A percentile compares a stretch with the other conserved stretches of the same genome.
phyloP scores from a whole-genome alignment of 2,797 vertebrate species.

The Luscinia luscinia region DNA sequence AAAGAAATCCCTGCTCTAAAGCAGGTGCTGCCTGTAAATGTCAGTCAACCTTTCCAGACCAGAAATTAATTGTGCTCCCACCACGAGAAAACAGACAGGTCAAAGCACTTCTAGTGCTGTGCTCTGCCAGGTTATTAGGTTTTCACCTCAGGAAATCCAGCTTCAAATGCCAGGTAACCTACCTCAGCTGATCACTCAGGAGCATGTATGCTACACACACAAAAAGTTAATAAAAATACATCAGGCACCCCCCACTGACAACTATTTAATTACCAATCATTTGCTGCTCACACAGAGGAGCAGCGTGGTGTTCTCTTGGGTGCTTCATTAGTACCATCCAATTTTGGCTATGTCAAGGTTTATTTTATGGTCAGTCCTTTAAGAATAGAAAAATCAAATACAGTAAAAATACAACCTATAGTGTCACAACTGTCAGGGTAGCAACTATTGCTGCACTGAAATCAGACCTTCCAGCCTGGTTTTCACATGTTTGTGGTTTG shows the following conservation, averaged over 20 bases:
- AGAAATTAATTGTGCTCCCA: constrained; percentile 19
- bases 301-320: not conserved
- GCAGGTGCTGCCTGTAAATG: not conserved
- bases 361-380: constrained; percentile 33
- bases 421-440: not conserved
- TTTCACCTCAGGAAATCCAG: constrained; percentile 45
- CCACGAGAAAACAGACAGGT: not conserved
- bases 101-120: not conserved
- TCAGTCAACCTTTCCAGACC: not conserved
- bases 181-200: not conserved
- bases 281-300: not conserved
- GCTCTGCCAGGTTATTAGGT: constrained; percentile 7
- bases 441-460: not conserved
- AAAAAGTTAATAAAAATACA: constrained; percentile 26
- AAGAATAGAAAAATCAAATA: constrained; percentile 24
- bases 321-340: constrained; percentile 16
- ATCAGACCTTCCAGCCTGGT: not conserved
- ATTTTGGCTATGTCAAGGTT: constrained; percentile 26
- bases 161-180: not conserved
- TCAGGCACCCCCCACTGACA: not conserved
- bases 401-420: not conserved
- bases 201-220: not conserved
- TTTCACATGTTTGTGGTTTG: not conserved
- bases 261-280: constrained; percentile 28
- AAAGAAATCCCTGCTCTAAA: not conserved